Evolutionary conservation across 2,888 invertebrate genomes (phyloP), one percentile per base, ranked within the genome.

Genomic region (Blastobasis adustella): DNA sequence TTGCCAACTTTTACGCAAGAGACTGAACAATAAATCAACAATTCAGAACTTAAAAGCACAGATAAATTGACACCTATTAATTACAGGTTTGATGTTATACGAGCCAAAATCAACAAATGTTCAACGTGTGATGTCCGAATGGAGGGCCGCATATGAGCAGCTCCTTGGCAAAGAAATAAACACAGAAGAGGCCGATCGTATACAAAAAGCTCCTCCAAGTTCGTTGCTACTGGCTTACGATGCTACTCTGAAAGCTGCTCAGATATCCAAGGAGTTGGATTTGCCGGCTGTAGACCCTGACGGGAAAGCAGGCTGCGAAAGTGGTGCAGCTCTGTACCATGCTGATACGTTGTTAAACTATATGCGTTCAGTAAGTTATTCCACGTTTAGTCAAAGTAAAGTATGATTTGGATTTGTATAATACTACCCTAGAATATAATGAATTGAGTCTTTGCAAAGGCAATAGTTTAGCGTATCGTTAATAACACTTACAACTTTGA

Each of bases 271-370:
- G 49, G 63, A 58, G 5, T 57, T 53, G 37, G 70, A 76, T 38
- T 62, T 69, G 56, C 56, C 46, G 6, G 49, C 49, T 44, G 23
- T 68, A 76, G 59, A 68, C 70, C 8, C 50, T 38, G 61, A 57
- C 8, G 55, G 58, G 8, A 46, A 58, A 51, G 76, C 72, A 46
- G 65, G 67, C 60, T 83, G 84, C 65, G 58, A 48, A 4, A 10
- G 36, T 41, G 82, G 82, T 47, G 56, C 57, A 39, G 78, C 75
- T 42, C 76, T 79, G 52, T 79, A 82, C 66, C 83, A 86, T 61
- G 84, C 85, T 1, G 83, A 82, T 65, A 80, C 86, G 6, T 66
- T 86, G 56, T 76, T 86, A 47, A 86, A 86, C 68, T 84, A 80
- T 57, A 56, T 86, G 49, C 80, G 84, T 54, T 82, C 84, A 57